A percentile compares a stretch with the other conserved stretches of the same genome.
phyloP scores from a whole-genome alignment of 30 jellyfish, hydroid and myxozoan species.

The Chironex yamaguchii region DNA sequence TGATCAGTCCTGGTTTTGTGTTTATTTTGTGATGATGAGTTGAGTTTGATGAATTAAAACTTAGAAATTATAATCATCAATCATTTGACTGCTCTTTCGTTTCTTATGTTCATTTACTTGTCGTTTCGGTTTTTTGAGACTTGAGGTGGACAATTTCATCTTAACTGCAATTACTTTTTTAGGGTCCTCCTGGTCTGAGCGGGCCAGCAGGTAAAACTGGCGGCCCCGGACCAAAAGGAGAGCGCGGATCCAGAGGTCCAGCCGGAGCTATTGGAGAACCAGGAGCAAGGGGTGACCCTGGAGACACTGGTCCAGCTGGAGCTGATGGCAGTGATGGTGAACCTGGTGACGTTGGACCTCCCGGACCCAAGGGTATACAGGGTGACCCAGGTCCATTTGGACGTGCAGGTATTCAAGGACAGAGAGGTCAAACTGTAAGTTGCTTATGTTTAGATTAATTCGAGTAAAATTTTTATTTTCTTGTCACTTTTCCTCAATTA shows the following conservation, averaged over 20 bases:
- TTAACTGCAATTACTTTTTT: neutral
- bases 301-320: conserved; percentile 86
- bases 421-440: conserved; percentile 75
- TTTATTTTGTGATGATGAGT: too few species aligned
- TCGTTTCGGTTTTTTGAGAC: too few species aligned
- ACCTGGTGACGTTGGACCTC: conserved; percentile 77
- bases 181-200: conserved; percentile 86
- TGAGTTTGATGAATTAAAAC: too few species aligned
- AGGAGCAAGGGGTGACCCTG: conserved; percentile 87
- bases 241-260: conserved; percentile 89
- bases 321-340: conserved; percentile 45
- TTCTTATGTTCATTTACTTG: too few species aligned
- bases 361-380: conserved; percentile 88
- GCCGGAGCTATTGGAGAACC: conserved; percentile 94
- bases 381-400: conserved; percentile 97
- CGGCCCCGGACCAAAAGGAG: conserved; percentile 84
- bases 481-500: too few species aligned
- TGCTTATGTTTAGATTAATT: too few species aligned
- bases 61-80: too few species aligned
- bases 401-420: conserved; percentile 85
- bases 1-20: too few species aligned
- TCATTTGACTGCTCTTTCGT: neutral
- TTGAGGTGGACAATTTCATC: too few species aligned
- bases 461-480: too few species aligned
- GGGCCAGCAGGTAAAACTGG: conserved; percentile 95